These are phyloP conservation scores for Montipora cactus DNA, from an alignment of 64 coral and sea anemone genomes.

Conservation along the genomic window DNA sequence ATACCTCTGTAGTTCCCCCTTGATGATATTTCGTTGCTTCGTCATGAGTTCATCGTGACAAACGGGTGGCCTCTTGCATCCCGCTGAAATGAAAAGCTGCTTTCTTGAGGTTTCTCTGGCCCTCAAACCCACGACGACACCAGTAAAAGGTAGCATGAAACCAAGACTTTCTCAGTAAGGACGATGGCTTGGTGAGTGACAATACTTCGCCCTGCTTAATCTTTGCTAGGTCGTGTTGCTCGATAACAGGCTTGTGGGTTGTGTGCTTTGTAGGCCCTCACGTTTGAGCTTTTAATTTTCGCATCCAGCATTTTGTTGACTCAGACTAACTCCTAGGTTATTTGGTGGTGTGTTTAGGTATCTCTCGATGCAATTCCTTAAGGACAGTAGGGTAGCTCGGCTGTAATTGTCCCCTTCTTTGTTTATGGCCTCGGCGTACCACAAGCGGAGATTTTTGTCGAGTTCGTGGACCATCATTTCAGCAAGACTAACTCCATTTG, in stretches of 20 bases:
- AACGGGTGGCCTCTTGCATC: slow-evolving; percentile 6
- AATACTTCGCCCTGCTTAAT: slow-evolving; percentile 44
- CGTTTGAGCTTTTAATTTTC: neutral
- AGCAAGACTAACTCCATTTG: neutral
- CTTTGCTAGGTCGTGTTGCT: slow-evolving; percentile 20
- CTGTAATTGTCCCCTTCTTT: neutral
- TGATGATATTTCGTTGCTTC: slow-evolving; percentile 64
- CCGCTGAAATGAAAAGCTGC: slow-evolving; percentile 43
- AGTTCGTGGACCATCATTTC: neutral
- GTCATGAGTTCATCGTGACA: slow-evolving; percentile 64
- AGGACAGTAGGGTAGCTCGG: neutral
- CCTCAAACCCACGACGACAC: slow-evolving; percentile 62
- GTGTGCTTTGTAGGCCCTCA: slow-evolving; percentile 33
- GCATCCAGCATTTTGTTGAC: neutral
- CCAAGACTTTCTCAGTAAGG: slow-evolving; percentile 60
- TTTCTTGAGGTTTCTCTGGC: slow-evolving; percentile 30
- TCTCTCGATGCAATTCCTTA: slow-evolving; percentile 59
- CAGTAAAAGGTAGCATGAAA: slow-evolving; percentile 56
- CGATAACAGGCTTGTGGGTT: slow-evolving; percentile 12
- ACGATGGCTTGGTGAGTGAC: slow-evolving; percentile 13
- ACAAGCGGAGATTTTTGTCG: neutral
- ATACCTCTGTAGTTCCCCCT: slow-evolving; percentile 19
- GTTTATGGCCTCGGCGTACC: neutral
- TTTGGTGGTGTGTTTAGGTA: slow-evolving; percentile 39
- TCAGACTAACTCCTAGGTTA: slow-evolving; percentile 9